phyloP scores from a whole-genome alignment of 2,113 vertebrate species.

The Hiodon tergisus region DNA sequence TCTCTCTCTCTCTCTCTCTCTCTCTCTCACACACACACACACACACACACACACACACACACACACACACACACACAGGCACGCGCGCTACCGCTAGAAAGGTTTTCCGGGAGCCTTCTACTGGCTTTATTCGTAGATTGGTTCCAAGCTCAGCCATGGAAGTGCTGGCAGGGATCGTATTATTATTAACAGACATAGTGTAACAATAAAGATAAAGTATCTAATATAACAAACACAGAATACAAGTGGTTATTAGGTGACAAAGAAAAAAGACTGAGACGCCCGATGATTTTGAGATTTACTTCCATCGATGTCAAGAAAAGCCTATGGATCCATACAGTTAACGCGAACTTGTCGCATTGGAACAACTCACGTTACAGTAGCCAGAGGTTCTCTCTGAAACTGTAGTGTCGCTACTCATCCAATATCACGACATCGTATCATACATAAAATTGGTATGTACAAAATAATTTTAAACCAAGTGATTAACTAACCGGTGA shows the following conservation, averaged over 20 bases:
- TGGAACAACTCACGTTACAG: conserved; percentile 50
- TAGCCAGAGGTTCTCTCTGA: conserved; percentile 39
- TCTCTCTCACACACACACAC: no score
- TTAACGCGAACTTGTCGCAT: conserved; percentile 61
- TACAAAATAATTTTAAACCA: conserved; percentile 11
- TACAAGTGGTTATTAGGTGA: no score
- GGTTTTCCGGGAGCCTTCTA: conserved; percentile 54
- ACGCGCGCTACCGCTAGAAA: conserved; percentile 5
- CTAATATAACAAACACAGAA: no score
- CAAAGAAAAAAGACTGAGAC: conserved; percentile 28
- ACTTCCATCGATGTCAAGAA: background rate
- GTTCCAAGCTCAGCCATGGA: no score
- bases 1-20: no score
- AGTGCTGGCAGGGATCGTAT: no score
- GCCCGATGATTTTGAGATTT: conserved; percentile 38
- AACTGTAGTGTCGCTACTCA: conserved; percentile 46
- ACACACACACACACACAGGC: conserved; percentile 5
- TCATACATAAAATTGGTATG: conserved; percentile 47
- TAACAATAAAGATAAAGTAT: no score
- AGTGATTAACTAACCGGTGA: background rate
- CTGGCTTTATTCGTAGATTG: no score
- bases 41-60: no score
- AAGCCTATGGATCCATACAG: conserved; percentile 33
- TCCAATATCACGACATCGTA: conserved; percentile 27
- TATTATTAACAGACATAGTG: no score